Evolutionary conservation across 2,113 vertebrate genomes (phyloP), one percentile per base, ranked within the genome.

Genomic region (Dromiciops gliroides): DNA sequence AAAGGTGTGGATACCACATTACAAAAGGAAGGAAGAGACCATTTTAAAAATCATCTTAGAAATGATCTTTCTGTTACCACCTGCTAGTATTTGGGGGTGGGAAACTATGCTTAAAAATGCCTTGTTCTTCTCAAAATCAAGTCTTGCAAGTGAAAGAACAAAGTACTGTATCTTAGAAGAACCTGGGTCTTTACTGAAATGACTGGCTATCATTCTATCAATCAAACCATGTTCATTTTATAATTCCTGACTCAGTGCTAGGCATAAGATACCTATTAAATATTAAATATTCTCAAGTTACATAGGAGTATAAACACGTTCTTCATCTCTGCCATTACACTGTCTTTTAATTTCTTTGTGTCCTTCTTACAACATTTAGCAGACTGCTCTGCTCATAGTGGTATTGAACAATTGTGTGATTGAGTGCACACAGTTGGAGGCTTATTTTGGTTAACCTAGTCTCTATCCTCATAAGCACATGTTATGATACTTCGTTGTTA

Each of bases 271-370:
- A 90, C 6, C 2, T 22, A 3, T 10, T 67, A 28, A 50, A 9
- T 3, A 0, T 28, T 7, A 10, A 49, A 0, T 6, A 1, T 22
- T 92, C n/a, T 4, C 48, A 0, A 16, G 48, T 23, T 49, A 2
- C 3, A 47, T 31, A 49, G 83, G 53, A 0, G 6, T 22, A 1
- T 37, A 67, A 67, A 67, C 37, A 12, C 37, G 31, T 67, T 67
- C 31, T 67, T 37, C 60, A 67, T 37, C 31, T 67, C 60, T 37
- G 12, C 56, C 28, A 56, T 56, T 53, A 53, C 24, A 53, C 52
- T 26, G 25, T 26, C 53, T 56, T 56, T 25, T 56, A 56, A 56
- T 60, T 52, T 60, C 26, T 31, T 60, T 60, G 56, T 31, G 31
- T 31, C 28, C 11, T 60, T 10, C 28, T 10, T 31, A 31, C 10